phyloP scores from a whole-genome alignment of 2,888 invertebrate genomes.

The Rotaria magnacalcarata region DNA sequence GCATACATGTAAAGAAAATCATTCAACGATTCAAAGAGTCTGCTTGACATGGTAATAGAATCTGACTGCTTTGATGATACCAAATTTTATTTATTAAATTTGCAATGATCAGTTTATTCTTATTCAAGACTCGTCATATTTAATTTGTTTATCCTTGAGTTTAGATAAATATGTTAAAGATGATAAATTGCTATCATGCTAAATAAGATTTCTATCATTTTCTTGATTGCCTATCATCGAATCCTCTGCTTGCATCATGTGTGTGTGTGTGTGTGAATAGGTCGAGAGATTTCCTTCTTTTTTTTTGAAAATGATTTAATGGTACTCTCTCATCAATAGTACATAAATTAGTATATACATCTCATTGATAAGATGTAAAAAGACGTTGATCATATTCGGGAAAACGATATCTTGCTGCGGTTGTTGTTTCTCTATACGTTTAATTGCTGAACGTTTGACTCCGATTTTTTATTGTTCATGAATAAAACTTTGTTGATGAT shows the following conservation, averaged over 20 bases:
- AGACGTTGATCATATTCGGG: not conserved
- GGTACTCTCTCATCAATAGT: conserved; percentile 7
- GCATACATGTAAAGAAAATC: not conserved
- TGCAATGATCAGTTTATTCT: not conserved
- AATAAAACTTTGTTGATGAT: too few species aligned
- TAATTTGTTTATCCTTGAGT: not conserved
- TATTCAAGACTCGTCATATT: not conserved
- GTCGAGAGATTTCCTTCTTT: not conserved
- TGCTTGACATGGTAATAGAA: not conserved
- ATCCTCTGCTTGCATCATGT: not conserved
- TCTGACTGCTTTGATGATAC: not conserved
- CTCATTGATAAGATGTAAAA: not conserved
- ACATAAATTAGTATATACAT: not conserved
- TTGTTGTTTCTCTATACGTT: not conserved
- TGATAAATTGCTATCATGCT: not conserved
- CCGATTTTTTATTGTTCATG: not conserved
- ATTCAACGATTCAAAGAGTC: not conserved
- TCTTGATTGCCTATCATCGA: not conserved
- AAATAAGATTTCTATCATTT: not conserved
- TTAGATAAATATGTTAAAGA: not conserved
- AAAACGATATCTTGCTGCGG: not conserved
- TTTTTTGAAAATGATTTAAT: not conserved
- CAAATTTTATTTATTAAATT: not conserved
- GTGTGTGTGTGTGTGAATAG: not conserved
- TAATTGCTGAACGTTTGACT: not conserved